A percentile compares a stretch with the other conserved stretches of the same genome.
Evolutionary conservation across 2,113 vertebrate species (phyloP).

Genomic region (Phalacrocorax carbo): DNA sequence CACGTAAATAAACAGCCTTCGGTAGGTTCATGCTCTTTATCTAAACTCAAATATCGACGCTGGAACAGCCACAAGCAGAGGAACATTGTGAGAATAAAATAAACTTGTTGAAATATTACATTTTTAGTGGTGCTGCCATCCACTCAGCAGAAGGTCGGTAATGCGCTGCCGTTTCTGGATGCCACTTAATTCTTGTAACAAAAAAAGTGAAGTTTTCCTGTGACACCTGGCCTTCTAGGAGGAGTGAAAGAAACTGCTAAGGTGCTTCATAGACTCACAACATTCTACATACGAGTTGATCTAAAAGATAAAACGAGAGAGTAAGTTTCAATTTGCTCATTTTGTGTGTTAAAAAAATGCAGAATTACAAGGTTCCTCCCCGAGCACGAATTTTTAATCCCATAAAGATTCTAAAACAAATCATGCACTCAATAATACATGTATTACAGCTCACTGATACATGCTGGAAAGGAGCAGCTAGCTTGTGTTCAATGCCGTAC

Average conservation of each 20-base stretch:
- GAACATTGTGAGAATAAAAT: not conserved
- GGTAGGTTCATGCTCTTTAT: not conserved
- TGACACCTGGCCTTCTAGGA: slow-evolving; percentile 7
- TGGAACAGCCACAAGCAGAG: not conserved
- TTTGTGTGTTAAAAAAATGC: not conserved
- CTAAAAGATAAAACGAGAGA: not conserved
- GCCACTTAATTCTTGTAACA: not conserved
- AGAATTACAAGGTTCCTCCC: not conserved
- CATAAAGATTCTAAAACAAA: not conserved
- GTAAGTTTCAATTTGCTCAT: not conserved
- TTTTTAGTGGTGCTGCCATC: slow-evolving; percentile 13
- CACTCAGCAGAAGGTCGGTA: not conserved
- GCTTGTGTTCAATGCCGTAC: not conserved
- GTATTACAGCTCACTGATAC: not conserved
- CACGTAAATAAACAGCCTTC: not conserved
- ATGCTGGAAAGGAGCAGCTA: not conserved
- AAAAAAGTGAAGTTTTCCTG: not conserved
- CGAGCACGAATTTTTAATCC: not conserved
- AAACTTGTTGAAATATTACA: slow-evolving; percentile 23
- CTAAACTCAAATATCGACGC: not conserved
- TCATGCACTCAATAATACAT: accelerated
- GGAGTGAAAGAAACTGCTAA: not conserved
- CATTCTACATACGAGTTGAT: not conserved
- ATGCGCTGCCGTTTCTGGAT: not conserved
- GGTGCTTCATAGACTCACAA: not conserved